These are phyloP conservation scores for Lithobates pipiens DNA, from an alignment of 2,797 vertebrate genomes.

Conservation along the genomic window DNA sequence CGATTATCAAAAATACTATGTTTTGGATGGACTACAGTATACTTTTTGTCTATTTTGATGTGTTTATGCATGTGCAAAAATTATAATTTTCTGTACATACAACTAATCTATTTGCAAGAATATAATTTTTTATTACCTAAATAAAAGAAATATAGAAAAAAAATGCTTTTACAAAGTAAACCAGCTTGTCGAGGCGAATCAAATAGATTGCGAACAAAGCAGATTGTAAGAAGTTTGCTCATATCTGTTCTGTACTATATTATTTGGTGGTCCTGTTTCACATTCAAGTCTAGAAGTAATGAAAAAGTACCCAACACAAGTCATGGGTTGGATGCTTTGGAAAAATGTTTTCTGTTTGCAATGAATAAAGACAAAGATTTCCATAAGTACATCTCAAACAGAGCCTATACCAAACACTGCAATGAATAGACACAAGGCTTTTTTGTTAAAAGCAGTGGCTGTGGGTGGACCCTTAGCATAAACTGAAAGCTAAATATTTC, in stretches of 20 bases:
- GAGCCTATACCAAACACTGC: background rate
- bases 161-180: no score
- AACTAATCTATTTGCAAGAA: no score
- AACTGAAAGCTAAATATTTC: conserved; percentile 35
- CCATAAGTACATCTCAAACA: conserved; percentile 11
- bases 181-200: no score
- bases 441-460: conserved; percentile 29
- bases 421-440: conserved; percentile 35
- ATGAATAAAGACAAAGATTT: conserved; percentile 26
- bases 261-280: background rate
- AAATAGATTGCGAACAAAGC: no score
- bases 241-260: background rate
- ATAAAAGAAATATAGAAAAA: no score
- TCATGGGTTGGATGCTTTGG: conserved; percentile 1
- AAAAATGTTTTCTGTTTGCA: conserved; percentile 26
- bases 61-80: no score
- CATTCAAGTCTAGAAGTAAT: background rate
- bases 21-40: no score
- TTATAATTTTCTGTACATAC: no score
- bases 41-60: no score
- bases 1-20: no score
- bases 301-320: background rate
- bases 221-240: no score
- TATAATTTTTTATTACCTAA: no score
- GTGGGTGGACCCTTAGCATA: conserved; percentile 20